A percentile compares a stretch with the other conserved stretches of the same genome.
Conservation (phyloP, 2,888 invertebrate species). For the Scaptomyza caliginosa region DNA sequence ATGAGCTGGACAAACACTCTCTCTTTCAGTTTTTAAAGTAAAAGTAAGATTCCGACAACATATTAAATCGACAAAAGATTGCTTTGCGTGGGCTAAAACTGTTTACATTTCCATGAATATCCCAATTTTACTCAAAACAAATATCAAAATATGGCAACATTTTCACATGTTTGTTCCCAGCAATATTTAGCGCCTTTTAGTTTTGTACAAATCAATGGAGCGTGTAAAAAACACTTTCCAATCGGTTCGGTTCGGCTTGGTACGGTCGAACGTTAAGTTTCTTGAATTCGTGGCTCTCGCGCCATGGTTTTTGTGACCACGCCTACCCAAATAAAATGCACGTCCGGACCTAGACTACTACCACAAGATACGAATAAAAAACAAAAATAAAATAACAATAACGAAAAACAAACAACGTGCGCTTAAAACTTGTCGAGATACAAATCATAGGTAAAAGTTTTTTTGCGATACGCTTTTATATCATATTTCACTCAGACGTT, state of each 20-base stretch:
- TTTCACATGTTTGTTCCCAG: not conserved
- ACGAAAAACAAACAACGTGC: conserved; percentile 39
- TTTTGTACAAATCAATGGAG: conserved; percentile 23
- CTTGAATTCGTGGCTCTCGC: conserved; percentile 53
- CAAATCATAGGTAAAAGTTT: conserved; percentile 77
- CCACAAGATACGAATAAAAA: conserved; percentile 22
- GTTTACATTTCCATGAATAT: conserved; percentile 16
- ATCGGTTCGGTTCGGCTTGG: conserved; percentile 34
- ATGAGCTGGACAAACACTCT: conserved; percentile 77
- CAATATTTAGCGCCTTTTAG: conserved; percentile 24
- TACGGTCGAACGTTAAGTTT: conserved; percentile 28
- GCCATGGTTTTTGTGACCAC: conserved; percentile 65
- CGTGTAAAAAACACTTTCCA: conserved; percentile 72
- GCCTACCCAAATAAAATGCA: conserved; percentile 60
- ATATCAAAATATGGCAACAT: conserved; percentile 10
- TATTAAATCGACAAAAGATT: conserved; percentile 5
- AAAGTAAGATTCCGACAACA: conserved; percentile 65
- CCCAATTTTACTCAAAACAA: conserved; percentile 11
- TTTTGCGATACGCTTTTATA: conserved; percentile 66
- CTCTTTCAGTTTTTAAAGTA: conserved; percentile 80
- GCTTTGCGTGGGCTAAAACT: conserved; percentile 38
- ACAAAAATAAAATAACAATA: conserved; percentile 23
- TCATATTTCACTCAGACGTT: conserved; percentile 33
- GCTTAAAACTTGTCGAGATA: conserved; percentile 44
- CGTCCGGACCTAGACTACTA: conserved; percentile 45